A percentile compares a stretch with the other conserved stretches of the same genome.
Conservation (phyloP, 1,140 invertebrate genomes). For the Sminthurinus signatus region DNA sequence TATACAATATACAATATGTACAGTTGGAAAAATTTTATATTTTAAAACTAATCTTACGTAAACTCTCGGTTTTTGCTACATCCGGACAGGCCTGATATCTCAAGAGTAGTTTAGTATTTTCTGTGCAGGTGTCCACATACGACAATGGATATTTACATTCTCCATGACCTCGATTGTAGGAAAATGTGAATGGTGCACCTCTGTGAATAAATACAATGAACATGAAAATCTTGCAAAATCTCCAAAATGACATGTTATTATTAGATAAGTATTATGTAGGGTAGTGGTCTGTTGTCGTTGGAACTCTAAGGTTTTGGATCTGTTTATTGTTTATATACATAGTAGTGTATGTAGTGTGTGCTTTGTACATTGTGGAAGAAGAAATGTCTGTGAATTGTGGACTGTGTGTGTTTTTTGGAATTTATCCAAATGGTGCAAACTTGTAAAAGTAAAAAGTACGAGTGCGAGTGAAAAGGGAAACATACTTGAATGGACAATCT, state of each 20-base stretch:
- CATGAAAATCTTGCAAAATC: background rate
- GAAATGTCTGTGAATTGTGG: too few species aligned
- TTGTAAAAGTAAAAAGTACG: background rate
- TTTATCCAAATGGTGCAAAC: background rate
- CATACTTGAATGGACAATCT: conserved; percentile 41
- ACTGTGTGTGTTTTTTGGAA: background rate
- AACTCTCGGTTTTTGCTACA: conserved; percentile 41
- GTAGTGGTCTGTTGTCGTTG: too few species aligned
- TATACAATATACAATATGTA: background rate
- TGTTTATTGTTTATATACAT: background rate
- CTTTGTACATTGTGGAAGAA: background rate
- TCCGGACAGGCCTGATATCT: conserved; percentile 43
- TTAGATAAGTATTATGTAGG: too few species aligned
- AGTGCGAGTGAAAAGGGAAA: background rate
- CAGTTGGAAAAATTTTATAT: background rate
- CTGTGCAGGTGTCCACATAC: conserved; percentile 41
- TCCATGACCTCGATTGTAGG: conserved; percentile 56
- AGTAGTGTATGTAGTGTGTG: background rate
- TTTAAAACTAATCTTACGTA: conserved; percentile 27
- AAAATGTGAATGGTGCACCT: conserved; percentile 67
- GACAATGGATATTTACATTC: conserved; percentile 42
- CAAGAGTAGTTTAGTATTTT: conserved; percentile 37
- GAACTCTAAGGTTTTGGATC: too few species aligned
- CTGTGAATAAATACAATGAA: conserved; percentile 38
- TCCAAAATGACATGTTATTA: too few species aligned